Evolutionary conservation across 2,797 vertebrate genomes (phyloP).

Genomic region (Muscicapa striata): DNA sequence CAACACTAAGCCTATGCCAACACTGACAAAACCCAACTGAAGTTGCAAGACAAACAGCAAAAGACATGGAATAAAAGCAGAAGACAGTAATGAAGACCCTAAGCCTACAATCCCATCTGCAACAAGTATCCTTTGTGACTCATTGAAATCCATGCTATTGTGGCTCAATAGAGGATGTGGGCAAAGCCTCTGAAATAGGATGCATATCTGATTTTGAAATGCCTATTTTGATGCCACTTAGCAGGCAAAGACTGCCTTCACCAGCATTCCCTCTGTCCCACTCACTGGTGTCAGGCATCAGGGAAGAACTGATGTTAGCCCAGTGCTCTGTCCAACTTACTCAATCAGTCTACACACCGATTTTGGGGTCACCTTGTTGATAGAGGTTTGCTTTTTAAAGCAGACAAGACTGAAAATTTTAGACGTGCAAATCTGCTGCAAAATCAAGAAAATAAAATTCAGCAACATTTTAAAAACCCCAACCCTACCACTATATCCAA

Average conservation of each 20-base stretch:
- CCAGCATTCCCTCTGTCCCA: background rate
- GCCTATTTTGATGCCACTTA: background rate
- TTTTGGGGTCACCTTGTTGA: background rate
- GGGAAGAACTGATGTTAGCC: background rate
- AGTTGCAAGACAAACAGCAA: background rate
- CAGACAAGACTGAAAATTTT: background rate
- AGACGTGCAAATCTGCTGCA: background rate
- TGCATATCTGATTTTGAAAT: background rate
- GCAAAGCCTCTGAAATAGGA: background rate
- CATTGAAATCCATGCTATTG: background rate
- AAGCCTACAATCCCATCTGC: background rate
- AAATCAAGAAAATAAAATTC: background rate
- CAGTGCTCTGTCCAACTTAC: background rate
- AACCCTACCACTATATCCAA: background rate
- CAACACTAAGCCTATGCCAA: background rate
- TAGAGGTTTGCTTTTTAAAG: background rate
- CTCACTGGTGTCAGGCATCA: background rate
- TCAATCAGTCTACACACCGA: accelerated
- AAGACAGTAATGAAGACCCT: background rate
- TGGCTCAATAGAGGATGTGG: background rate
- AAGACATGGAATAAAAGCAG: background rate
- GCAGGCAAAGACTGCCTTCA: background rate
- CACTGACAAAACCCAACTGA: background rate
- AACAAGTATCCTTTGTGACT: background rate
- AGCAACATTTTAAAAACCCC: background rate